Evolutionary conservation across 2,888 invertebrate species (phyloP).

Genomic region (Hypomecis punctinalis): DNA sequence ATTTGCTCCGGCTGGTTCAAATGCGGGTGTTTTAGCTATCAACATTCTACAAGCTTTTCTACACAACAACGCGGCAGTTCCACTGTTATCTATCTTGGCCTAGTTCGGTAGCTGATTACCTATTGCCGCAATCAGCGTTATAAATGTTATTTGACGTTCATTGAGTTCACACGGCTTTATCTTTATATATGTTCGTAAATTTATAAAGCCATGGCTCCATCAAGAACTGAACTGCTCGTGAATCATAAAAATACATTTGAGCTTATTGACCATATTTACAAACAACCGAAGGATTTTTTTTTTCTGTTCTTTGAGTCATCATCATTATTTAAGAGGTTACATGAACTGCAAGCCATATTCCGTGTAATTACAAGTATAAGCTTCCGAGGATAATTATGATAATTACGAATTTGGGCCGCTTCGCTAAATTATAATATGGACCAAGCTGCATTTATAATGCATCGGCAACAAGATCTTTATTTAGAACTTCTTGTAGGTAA

Average conservation of each 20-base stretch:
- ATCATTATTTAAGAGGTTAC: not conserved
- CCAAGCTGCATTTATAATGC: too few species aligned
- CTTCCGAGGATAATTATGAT: not conserved
- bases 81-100: slow-evolving; percentile 41
- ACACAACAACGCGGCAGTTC: slow-evolving; percentile 20
- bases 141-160: slow-evolving; percentile 29
- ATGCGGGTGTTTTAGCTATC: slow-evolving; percentile 48
- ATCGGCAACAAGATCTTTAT: too few species aligned
- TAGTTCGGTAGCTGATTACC: slow-evolving; percentile 37
- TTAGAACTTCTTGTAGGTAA: too few species aligned
- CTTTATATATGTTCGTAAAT: not conserved
- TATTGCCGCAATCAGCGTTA: slow-evolving; percentile 35
- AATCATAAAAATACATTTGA: slow-evolving; percentile 2
- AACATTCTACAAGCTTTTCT: slow-evolving; percentile 43
- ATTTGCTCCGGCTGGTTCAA: slow-evolving; percentile 58
- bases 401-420: not conserved
- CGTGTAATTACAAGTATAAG: slow-evolving; percentile 3
- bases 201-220: not conserved
- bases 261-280: not conserved
- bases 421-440: not conserved
- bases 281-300: not conserved
- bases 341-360: slow-evolving; percentile 1
- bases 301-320: not conserved
- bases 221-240: not conserved
- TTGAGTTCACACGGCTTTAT: slow-evolving; percentile 18